A percentile compares a stretch with the other conserved stretches of the same genome.
Evolutionary conservation across 2,113 vertebrate species (phyloP).

Genomic region (Fukomys damarensis): DNA sequence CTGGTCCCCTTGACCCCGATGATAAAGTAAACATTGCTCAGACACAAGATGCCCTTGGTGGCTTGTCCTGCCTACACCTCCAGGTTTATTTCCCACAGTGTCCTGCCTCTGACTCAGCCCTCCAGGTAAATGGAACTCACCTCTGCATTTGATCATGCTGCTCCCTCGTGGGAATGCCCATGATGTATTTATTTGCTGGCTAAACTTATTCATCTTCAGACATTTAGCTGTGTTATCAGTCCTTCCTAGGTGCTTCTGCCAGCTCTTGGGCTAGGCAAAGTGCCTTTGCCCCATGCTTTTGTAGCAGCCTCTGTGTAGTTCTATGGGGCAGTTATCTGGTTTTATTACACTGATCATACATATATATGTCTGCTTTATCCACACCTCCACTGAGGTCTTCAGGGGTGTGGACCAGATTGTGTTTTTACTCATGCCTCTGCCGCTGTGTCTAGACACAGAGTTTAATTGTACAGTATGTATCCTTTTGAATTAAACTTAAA

Average conservation of each 20-base stretch:
- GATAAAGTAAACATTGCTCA: neutral
- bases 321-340: neutral
- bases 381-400: neutral
- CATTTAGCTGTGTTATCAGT: neutral
- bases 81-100: neutral
- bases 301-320: neutral
- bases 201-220: neutral
- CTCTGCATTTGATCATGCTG: neutral
- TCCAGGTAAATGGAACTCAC: neutral
- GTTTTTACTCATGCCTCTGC: neutral
- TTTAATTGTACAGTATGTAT: neutral
- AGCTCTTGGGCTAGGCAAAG: neutral
- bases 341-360: neutral
- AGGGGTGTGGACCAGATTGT: too few species aligned
- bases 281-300: neutral
- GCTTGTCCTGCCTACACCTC: neutral
- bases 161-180: neutral
- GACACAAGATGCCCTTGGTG: neutral
- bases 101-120: neutral
- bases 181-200: neutral
- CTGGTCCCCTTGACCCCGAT: neutral
- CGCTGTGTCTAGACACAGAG: neutral
- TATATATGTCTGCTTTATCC: neutral
- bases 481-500: neutral
- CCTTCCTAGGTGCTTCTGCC: neutral